phyloP scores from a whole-genome alignment of 2,113 vertebrate genomes.

The Mesembrinibis cayennensis region DNA sequence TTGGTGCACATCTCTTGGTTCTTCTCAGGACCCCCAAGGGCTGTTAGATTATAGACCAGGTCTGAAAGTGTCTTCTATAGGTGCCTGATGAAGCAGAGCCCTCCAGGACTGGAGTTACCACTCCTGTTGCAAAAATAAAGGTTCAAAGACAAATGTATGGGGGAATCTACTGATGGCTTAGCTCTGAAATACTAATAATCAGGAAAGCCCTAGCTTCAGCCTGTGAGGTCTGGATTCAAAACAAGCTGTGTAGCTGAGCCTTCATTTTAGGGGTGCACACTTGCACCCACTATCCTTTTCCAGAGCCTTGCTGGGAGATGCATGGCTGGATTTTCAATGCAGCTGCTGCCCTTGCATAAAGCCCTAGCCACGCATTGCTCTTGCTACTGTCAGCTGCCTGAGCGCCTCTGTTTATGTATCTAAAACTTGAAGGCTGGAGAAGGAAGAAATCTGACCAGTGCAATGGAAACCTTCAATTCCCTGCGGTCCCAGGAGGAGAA shows the following conservation, averaged over 20 bases:
- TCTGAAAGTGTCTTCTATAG: neutral
- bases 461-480: conserved; percentile 68
- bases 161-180: neutral
- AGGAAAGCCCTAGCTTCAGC: neutral
- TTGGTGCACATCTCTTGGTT: neutral
- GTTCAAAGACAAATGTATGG: no score
- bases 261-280: neutral
- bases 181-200: neutral
- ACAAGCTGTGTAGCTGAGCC: neutral
- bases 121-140: neutral
- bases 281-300: neutral
- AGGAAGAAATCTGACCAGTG: conserved; percentile 60
- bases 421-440: conserved; percentile 35
- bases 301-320: neutral
- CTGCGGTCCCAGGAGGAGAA: conserved; percentile 4
- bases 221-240: neutral
- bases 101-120: neutral
- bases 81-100: neutral
- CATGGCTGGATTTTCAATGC: neutral
- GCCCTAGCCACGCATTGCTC: neutral
- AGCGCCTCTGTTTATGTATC: neutral
- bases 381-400: conserved; percentile 6
- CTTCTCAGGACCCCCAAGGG: neutral
- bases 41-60: neutral
- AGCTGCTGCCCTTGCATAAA: conserved; percentile 8